Percentiles rank a stretch among this genome's conserved stretches.
phyloP scores from a whole-genome alignment of 2,888 invertebrate genomes.

The Beris chalybata region DNA sequence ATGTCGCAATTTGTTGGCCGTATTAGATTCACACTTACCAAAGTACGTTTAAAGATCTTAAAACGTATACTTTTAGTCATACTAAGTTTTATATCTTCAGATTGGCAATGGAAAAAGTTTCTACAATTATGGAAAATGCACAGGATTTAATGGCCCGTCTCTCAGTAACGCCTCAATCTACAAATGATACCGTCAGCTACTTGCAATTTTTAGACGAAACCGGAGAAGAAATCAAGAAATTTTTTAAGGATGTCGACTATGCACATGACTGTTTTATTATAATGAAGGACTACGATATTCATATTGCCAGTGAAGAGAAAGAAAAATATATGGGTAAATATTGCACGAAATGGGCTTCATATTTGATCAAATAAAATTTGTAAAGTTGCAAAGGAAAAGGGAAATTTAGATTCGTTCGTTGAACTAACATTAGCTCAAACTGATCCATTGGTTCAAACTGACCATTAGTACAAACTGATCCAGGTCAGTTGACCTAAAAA shows the following conservation, averaged over 20 bases:
- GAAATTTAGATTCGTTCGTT: no score
- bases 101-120: conserved; percentile 65
- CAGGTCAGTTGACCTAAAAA: no score
- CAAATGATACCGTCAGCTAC: conserved; percentile 68
- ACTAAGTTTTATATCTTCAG: conserved; percentile 50
- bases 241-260: conserved; percentile 77
- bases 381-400: no score
- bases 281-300: conserved; percentile 77
- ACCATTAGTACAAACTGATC: no score
- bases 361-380: no score
- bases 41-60: conserved; percentile 57
- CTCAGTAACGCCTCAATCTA: conserved; percentile 66
- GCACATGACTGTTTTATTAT: conserved; percentile 81
- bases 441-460: no score
- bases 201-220: conserved; percentile 62
- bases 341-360: not conserved
- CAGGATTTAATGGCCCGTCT: conserved; percentile 67
- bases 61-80: not conserved
- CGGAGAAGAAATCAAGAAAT: conserved; percentile 65
- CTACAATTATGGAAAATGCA: conserved; percentile 49
- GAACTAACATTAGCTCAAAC: no score
- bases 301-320: conserved; percentile 71
- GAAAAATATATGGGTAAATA: conserved; percentile 53
- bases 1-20: conserved; percentile 68
- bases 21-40: conserved; percentile 67